These are phyloP conservation scores for Malurus elegans DNA, from an alignment of 2,113 vertebrate species.

Conservation along the genomic window DNA sequence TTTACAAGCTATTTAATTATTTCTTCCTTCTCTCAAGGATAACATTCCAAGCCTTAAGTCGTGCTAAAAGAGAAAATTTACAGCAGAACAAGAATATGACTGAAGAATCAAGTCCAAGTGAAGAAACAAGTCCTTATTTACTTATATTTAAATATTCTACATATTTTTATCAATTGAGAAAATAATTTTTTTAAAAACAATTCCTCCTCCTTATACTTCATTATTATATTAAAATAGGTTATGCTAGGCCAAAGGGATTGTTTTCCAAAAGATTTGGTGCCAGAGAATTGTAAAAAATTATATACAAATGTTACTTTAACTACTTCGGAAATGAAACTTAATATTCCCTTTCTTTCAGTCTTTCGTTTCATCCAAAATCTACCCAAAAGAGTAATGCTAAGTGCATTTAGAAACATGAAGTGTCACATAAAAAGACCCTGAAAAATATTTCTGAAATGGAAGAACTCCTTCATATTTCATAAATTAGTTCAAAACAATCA, in stretches of 20 bases:
- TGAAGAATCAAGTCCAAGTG: not conserved
- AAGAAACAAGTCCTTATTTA: not conserved
- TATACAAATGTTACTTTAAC: not conserved
- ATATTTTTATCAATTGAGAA: not conserved
- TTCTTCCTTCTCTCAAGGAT: not conserved
- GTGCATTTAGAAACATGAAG: not conserved
- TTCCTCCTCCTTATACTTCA: not conserved
- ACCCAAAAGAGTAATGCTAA: not conserved
- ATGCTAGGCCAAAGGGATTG: accelerated
- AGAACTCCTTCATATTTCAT: not conserved
- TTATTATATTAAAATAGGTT: not conserved
- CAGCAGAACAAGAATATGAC: not conserved
- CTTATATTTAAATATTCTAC: not conserved
- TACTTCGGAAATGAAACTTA: not conserved
- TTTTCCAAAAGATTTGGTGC: not conserved
- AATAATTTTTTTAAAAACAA: not conserved
- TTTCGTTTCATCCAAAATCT: not conserved
- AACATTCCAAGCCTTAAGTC: not conserved
- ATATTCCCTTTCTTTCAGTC: not conserved
- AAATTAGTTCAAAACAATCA: slow-evolving; percentile 14
- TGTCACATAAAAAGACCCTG: not conserved
- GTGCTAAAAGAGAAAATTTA: accelerated
- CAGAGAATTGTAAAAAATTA: not conserved
- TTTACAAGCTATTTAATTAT: not conserved
- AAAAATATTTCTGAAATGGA: not conserved